Evolutionary conservation across 2,113 vertebrate genomes (phyloP), one percentile per base, ranked within the genome.

Genomic region (Origma solitaria): DNA sequence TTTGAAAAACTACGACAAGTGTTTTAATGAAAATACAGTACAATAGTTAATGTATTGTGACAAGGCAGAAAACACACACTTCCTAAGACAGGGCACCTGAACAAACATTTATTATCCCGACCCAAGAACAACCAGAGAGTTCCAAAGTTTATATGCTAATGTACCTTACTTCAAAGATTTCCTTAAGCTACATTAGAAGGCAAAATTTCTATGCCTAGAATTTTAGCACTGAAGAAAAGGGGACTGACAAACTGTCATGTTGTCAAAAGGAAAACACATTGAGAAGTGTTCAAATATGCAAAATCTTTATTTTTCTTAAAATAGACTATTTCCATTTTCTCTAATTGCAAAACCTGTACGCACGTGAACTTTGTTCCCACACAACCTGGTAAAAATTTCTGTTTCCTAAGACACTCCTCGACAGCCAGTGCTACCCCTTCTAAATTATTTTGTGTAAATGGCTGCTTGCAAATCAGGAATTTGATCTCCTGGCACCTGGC

Each of bases 121-220:
- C 35, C 35, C 57, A 90, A 81, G 49, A 15, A 12, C 60, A 92
- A 68, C 23, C 68, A 69, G 72, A 70, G 75, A 83, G 51, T 73
- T 95, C 18, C 75, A 88, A 62, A 94, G 51, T 70, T 78, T 83
- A 90, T 37, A 92, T 86, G 82, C 85, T 96, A 96, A 95, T 58
- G 28, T 37, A 75, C 15, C 35, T 72, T 44, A 91, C 75, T 92
- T 94, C 90, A 94, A 94, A 96, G 88, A 62, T 47, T 90, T 95
- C 85, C 60, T 75, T 83, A 71, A 88, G 20, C 47, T 77, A 38
- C 47, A 85, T 71, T 54, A 90, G 42, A 86, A 93, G 23, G 21
- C 37, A 86, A 69, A 88, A 81, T 37, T 66, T 87, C 38, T 62
- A 69, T 1, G 2, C 28, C 64, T 69, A 82, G 54, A 72, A 92